These are phyloP conservation scores for Noctua fimbriata DNA, from an alignment of 2,888 invertebrate genomes.

Conservation along the genomic window DNA sequence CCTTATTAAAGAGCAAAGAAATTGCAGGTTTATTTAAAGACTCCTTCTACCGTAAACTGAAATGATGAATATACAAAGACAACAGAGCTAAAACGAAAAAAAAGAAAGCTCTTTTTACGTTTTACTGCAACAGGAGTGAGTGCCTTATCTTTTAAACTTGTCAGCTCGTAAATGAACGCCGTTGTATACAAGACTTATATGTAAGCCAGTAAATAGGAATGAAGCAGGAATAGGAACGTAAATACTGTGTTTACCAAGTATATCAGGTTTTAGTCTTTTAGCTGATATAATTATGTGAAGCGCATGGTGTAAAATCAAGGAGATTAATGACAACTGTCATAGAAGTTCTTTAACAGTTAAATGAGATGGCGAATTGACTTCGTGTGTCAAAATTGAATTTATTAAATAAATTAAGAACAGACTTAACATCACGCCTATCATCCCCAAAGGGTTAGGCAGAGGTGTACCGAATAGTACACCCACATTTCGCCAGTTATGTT, in stretches of 20 bases:
- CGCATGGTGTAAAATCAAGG: background rate
- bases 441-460: too few relatives aligned
- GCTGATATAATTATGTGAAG: background rate
- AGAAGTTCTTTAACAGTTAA: too few relatives aligned
- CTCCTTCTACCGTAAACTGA: conserved; percentile 35
- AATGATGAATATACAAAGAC: conserved; percentile 52
- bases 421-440: background rate
- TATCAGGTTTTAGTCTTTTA: background rate
- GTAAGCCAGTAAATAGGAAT: conserved; percentile 39
- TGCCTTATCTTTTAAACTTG: conserved; percentile 55
- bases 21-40: conserved; percentile 8
- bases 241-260: conserved; percentile 4
- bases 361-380: background rate
- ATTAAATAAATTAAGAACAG: background rate
- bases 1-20: background rate
- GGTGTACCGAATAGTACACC: too few relatives aligned
- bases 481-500: too few relatives aligned
- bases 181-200: conserved; percentile 38
- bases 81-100: conserved; percentile 33
- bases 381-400: background rate
- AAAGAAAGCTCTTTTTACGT: conserved; percentile 20
- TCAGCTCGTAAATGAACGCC: conserved; percentile 50
- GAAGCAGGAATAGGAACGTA: conserved; percentile 1
- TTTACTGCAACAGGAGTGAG: conserved; percentile 40
- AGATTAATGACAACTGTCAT: background rate